Conservation (phyloP, 2,888 invertebrate genomes). For the Tenthredo mesomela region DNA sequence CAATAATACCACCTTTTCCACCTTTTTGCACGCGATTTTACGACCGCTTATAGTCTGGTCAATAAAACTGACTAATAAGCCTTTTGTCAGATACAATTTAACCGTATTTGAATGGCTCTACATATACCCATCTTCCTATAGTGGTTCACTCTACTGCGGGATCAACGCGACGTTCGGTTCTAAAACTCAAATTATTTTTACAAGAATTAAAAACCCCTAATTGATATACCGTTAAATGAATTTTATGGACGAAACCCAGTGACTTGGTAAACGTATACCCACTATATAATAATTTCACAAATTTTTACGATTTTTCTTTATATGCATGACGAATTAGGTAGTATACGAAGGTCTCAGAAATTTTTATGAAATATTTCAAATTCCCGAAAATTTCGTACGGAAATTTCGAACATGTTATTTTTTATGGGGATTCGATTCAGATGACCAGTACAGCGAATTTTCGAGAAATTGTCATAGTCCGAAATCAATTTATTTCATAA, state of each 20-base stretch:
- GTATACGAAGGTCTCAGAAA: too few relatives aligned
- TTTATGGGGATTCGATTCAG: too few relatives aligned
- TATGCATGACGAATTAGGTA: too few relatives aligned
- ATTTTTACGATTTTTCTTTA: too few relatives aligned
- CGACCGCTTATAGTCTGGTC: constrained; percentile 42
- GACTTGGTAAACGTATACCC: background rate
- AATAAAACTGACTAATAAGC: constrained; percentile 47
- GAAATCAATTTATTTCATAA: too few relatives aligned
- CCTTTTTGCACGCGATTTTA: constrained; percentile 50
- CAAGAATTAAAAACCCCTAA: constrained; percentile 33
- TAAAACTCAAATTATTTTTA: background rate
- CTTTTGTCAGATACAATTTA: constrained; percentile 52
- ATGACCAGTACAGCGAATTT: too few relatives aligned
- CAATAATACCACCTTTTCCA: constrained; percentile 22
- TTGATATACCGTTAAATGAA: background rate
- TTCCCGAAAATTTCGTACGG: too few relatives aligned
- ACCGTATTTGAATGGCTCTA: constrained; percentile 33
- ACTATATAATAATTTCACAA: too few relatives aligned
- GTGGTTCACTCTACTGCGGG: background rate
- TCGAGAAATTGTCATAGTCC: too few relatives aligned
- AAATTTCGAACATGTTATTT: too few relatives aligned
- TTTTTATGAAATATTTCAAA: too few relatives aligned
- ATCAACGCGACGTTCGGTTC: background rate
- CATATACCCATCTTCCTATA: background rate
- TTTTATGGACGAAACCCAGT: background rate